Percentiles rank a stretch among this genome's conserved stretches.
phyloP scores from a whole-genome alignment of 2,888 invertebrate genomes.

The Cremastinae sp. region DNA sequence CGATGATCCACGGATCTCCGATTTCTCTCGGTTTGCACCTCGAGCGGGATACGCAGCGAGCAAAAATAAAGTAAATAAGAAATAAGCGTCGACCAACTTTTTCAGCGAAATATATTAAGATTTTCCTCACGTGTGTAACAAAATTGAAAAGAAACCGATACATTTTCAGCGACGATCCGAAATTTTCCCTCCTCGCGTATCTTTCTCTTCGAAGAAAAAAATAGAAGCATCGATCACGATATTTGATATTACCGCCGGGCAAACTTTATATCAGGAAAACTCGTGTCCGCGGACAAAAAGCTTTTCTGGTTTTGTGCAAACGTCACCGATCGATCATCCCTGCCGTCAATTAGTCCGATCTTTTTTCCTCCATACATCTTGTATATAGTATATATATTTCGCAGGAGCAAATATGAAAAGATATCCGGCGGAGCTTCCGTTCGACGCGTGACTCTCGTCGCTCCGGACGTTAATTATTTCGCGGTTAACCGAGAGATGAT shows the following conservation, averaged over 20 bases:
- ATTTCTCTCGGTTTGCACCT: slow-evolving; percentile 15
- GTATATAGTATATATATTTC: slow-evolving; percentile 12
- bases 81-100: no score
- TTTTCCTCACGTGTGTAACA: no score
- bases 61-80: no score
- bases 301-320: slow-evolving; percentile 55
- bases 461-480: no score
- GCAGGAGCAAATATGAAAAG: slow-evolving; percentile 7
- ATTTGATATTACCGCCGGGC: background rate
- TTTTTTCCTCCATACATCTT: slow-evolving; percentile 17
- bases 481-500: slow-evolving; percentile 70
- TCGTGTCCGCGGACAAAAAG: slow-evolving; percentile 22
- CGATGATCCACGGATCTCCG: slow-evolving; percentile 42
- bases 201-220: background rate
- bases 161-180: no score
- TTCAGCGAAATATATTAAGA: no score
- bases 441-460: slow-evolving; percentile 24
- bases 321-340: slow-evolving; percentile 74
- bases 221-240: background rate
- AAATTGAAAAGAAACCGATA: no score
- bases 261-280: slow-evolving; percentile 12
- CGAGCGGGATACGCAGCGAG: background rate
- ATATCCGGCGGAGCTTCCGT: slow-evolving; percentile 45
- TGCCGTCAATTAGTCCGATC: slow-evolving; percentile 72
- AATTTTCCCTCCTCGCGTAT: no score